phyloP scores from a whole-genome alignment of 1,140 invertebrate genomes.

The Nylanderia fulva region DNA sequence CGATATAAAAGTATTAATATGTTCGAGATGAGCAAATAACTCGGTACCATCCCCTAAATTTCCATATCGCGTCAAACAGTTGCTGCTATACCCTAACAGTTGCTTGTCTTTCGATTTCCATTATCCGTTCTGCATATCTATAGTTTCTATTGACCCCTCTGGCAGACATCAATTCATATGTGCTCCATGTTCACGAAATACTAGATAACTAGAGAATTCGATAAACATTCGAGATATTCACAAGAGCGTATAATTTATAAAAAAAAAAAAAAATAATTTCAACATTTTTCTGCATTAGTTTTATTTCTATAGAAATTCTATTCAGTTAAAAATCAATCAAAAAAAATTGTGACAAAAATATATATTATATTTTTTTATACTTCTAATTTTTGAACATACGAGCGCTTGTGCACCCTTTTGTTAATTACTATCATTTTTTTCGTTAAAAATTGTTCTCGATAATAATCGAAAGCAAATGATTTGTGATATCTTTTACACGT shows the following conservation, averaged over 20 bases:
- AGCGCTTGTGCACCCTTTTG: neutral
- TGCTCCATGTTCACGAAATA: neutral
- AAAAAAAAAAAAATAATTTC: neutral
- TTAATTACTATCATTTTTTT: too few relatives aligned
- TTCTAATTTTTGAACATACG: neutral
- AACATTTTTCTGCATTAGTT: neutral
- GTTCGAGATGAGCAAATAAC: constrained; percentile 10
- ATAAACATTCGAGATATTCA: neutral
- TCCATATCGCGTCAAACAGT: constrained; percentile 22
- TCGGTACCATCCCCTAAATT: constrained; percentile 2
- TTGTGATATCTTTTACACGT: neutral
- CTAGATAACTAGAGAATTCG: too few relatives aligned
- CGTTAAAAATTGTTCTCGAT: too few relatives aligned
- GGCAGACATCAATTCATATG: constrained; percentile 13
- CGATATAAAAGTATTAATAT: constrained; percentile 21
- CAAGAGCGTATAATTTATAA: neutral
- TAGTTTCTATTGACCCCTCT: constrained; percentile 55
- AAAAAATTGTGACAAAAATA: neutral
- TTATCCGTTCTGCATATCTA: neutral
- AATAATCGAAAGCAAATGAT: neutral
- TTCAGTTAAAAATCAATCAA: neutral
- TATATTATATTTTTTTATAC: neutral
- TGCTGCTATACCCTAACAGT: constrained; percentile 14
- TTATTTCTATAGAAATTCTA: neutral
- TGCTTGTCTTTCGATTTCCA: constrained; percentile 70